Percentiles rank a stretch among this genome's conserved stretches.
These are phyloP conservation scores for Ptilonorhynchus violaceus DNA, from an alignment of 2,113 vertebrate species.

Conservation along the genomic window DNA sequence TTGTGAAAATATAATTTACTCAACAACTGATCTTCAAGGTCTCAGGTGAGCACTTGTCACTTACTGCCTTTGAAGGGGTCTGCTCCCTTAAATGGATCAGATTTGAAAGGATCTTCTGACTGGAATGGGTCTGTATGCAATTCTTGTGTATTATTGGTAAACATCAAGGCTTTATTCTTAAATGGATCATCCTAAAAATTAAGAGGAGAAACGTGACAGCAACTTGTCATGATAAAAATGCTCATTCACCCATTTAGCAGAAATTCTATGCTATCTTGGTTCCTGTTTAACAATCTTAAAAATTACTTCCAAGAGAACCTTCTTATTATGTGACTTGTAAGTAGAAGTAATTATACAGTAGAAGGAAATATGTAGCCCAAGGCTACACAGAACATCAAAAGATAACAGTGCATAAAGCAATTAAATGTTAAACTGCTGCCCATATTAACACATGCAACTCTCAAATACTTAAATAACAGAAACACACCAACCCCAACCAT, in stretches of 20 bases:
- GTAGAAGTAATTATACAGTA: background rate
- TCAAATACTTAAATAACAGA: background rate
- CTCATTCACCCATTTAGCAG: background rate
- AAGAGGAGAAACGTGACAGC: slow-evolving; percentile 18
- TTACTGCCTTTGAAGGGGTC: slow-evolving; percentile 75
- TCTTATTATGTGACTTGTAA: background rate
- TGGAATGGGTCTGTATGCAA: slow-evolving; percentile 91
- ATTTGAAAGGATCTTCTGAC: slow-evolving; percentile 93
- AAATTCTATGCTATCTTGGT: background rate
- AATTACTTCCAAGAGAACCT: background rate
- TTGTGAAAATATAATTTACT: background rate
- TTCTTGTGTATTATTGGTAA: slow-evolving; percentile 83
- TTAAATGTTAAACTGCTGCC: background rate
- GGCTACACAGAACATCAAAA: background rate
- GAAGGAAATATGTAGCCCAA: background rate
- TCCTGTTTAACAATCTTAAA: background rate
- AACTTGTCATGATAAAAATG: background rate
- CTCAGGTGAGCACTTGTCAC: background rate
- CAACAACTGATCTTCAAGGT: background rate
- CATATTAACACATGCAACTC: background rate
- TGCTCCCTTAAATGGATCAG: slow-evolving; percentile 92
- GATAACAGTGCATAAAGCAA: background rate
- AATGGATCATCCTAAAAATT: slow-evolving; percentile 89
- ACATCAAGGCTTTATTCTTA: slow-evolving; percentile 87
- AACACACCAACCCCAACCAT: background rate